Evolutionary conservation across 2,888 invertebrate genomes (phyloP).

Genomic region (Lamproptera curius): DNA sequence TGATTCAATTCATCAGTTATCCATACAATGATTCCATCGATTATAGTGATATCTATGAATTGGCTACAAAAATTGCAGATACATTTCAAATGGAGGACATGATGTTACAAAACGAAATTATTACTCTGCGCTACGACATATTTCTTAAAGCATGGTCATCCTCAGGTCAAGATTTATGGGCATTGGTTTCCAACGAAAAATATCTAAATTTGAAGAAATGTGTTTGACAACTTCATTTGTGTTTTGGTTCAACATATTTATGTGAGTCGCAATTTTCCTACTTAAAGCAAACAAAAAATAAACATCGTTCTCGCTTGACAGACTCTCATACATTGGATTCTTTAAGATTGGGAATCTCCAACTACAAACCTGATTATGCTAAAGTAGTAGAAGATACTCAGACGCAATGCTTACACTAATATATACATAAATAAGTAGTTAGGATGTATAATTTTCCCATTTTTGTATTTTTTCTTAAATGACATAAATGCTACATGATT

Average conservation of each 20-base stretch:
- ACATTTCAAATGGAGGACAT: slow-evolving; percentile 30
- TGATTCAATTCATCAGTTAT: slow-evolving; percentile 31
- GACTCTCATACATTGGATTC: slow-evolving; percentile 29
- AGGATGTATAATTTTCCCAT: neutral
- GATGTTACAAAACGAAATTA: slow-evolving; percentile 23
- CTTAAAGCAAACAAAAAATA: slow-evolving; percentile 29
- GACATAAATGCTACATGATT: slow-evolving; percentile 7
- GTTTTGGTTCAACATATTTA: slow-evolving; percentile 31
- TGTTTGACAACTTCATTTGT: slow-evolving; percentile 30
- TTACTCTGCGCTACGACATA: slow-evolving; percentile 28
- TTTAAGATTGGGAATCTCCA: slow-evolving; percentile 30
- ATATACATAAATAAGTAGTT: slow-evolving; percentile 20
- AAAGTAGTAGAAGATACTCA: slow-evolving; percentile 27
- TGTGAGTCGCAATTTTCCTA: slow-evolving; percentile 31
- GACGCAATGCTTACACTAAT: slow-evolving; percentile 30
- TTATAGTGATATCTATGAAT: slow-evolving; percentile 31
- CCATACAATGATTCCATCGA: slow-evolving; percentile 31
- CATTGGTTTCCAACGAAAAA: slow-evolving; percentile 32
- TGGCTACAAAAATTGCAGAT: slow-evolving; percentile 29
- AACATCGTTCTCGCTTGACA: slow-evolving; percentile 30
- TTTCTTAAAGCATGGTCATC: slow-evolving; percentile 30
- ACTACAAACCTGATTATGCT: slow-evolving; percentile 31
- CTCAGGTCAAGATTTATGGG: slow-evolving; percentile 30
- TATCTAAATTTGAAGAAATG: slow-evolving; percentile 32
- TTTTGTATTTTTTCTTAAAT: neutral